Evolutionary conservation across 2,888 invertebrate species (phyloP), one percentile per base, ranked within the genome.

Genomic region (Willowsia nigromaculata): DNA sequence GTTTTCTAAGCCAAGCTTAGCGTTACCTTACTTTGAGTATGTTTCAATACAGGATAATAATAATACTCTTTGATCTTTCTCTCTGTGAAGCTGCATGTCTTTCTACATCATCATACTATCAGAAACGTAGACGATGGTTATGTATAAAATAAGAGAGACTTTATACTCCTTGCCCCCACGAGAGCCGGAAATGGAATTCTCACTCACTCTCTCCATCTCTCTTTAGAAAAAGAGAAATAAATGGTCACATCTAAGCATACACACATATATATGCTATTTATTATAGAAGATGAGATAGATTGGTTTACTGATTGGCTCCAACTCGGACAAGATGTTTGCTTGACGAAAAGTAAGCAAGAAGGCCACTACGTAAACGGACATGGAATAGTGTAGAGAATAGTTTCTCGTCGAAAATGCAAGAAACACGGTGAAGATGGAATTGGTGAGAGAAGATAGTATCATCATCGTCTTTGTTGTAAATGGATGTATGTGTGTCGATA

Each of bases 151-250:
- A 71, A 22, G 43, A 22, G 33, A n/a, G 40, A 25, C 43, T 76
- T n/a, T 43, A 43, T 59, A 74, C 43, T 37, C 74, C 59, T 50
- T 85, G 84, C 84, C 56, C 71, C 83, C 33, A 37, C n/a, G 84
- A 85, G 56, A 56, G 40, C 56, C 74, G 40, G 84, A 56, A 85
- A 74, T 85, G 59, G 84, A 85, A 74, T 59, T 22, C 76, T 76
- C 25, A 50, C 76, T 27, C 76, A 27, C 15, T 76, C 30, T 76
- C 76, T 50, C 76, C 27, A 76, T 76, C 40, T 76, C 27, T 50
- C 27, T 27, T 30, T 18, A 18, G 7, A 50, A 15, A 50, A 50
- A 53, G 56, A 18, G 56, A 59, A 85, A 74, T 56, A n/a, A 59
- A 47, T 59, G 74, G 59, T 50, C 65, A 59, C 50, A 74, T 40